A percentile compares a stretch with the other conserved stretches of the same genome.
These are phyloP conservation scores for Sebastes elongatus DNA, from an alignment of 2,797 vertebrate genomes.

Conservation along the genomic window DNA sequence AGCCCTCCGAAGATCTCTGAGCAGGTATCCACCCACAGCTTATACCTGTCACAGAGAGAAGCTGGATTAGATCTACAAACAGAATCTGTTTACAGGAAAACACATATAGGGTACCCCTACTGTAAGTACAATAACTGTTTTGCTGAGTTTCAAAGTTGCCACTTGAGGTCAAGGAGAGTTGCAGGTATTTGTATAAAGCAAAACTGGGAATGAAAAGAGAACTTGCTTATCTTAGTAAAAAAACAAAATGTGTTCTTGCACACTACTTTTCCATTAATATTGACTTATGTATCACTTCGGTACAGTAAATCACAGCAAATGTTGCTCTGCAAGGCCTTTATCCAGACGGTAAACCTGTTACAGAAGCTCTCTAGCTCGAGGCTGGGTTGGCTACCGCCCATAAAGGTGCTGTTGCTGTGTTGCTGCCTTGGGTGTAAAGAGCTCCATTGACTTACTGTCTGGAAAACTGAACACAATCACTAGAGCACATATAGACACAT, in stretches of 20 bases:
- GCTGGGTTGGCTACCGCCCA: neutral
- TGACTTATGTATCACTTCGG: conserved; percentile 6
- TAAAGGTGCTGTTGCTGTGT: neutral
- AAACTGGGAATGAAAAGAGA: neutral
- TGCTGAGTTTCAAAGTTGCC: neutral
- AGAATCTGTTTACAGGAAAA: neutral
- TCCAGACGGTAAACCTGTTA: neutral
- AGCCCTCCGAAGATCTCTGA: conserved; percentile 95
- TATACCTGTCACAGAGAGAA: conserved; percentile 80
- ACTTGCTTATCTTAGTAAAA: neutral
- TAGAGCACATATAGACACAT: neutral
- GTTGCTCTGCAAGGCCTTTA: neutral
- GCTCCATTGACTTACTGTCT: neutral
- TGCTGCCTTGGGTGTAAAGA: neutral
- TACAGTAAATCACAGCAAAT: neutral
- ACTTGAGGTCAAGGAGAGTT: neutral
- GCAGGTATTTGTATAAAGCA: neutral
- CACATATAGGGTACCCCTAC: neutral
- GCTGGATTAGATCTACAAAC: neutral
- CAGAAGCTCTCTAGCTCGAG: neutral
- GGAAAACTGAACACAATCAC: neutral
- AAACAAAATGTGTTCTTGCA: neutral
- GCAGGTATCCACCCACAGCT: conserved; percentile 95
- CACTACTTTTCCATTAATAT: neutral
- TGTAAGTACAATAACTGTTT: neutral